Percentiles rank a stretch among this genome's conserved stretches.
Evolutionary conservation across 2,113 vertebrate species (phyloP).

Genomic region (Prinia subflava): DNA sequence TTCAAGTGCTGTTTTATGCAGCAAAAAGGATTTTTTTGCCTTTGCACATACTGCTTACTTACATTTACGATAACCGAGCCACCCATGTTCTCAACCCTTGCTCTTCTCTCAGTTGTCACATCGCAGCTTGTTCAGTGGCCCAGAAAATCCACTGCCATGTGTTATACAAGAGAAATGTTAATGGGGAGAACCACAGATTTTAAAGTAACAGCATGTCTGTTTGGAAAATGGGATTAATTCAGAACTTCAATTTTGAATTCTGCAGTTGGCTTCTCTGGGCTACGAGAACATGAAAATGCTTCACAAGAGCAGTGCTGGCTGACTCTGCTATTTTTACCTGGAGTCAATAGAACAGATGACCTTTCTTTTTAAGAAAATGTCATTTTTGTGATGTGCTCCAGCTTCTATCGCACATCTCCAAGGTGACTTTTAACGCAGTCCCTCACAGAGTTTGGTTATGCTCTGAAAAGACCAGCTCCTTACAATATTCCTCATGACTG

Average conservation of each 20-base stretch:
- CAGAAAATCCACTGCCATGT: background rate
- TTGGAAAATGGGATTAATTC: background rate
- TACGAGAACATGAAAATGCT: constrained; percentile 20
- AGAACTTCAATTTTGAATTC: background rate
- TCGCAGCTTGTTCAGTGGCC: background rate
- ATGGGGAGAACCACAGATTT: background rate
- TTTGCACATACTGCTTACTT: background rate
- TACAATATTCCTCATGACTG: background rate
- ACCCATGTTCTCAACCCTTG: background rate
- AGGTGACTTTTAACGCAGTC: constrained; percentile 57
- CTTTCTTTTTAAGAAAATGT: constrained; percentile 56
- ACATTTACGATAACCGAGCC: background rate
- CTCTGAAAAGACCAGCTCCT: background rate
- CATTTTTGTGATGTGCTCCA: constrained; percentile 35
- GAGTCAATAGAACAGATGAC: constrained; percentile 29
- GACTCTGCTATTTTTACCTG: constrained; percentile 65
- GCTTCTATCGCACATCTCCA: background rate
- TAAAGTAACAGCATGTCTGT: background rate
- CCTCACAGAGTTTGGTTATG: background rate
- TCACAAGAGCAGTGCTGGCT: constrained; percentile 4
- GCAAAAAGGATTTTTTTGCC: background rate
- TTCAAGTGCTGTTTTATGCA: background rate
- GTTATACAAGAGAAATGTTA: background rate
- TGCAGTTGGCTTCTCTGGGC: background rate
- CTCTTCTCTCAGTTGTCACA: background rate